Conservation (phyloP, 2,797 vertebrate species). For the Pseudochirops cupreus region DNA sequence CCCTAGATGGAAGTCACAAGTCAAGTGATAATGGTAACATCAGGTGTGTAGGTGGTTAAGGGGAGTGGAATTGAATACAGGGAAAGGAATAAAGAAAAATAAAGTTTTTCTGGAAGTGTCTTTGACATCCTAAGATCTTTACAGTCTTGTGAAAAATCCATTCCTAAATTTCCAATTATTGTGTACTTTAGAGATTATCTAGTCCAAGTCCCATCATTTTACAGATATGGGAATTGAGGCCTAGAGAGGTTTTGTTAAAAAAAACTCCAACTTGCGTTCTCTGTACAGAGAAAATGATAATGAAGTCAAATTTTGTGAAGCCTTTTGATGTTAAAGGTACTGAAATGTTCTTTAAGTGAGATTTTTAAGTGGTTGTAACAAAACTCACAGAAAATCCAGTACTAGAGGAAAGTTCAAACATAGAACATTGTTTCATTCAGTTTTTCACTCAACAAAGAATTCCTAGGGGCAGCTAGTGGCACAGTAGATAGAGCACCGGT, state of each 20-base stretch:
- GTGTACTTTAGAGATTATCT: background rate
- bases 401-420: background rate
- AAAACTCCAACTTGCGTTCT: background rate
- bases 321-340: slow-evolving; percentile 24
- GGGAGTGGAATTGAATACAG: slow-evolving; percentile 2
- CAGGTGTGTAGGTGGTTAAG: background rate
- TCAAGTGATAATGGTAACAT: slow-evolving; percentile 12
- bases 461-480: background rate
- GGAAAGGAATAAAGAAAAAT: slow-evolving; percentile 17
- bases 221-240: background rate
- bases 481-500: background rate
- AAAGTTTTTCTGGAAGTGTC: background rate
- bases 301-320: slow-evolving; percentile 21
- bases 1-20: background rate
- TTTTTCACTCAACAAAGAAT: background rate
- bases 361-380: background rate
- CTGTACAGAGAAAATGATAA: background rate
- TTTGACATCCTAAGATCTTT: slow-evolving; percentile 19
- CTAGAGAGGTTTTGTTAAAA: background rate
- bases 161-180: background rate
- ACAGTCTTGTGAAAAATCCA: background rate
- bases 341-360: background rate
- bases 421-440: background rate
- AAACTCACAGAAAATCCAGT: background rate
- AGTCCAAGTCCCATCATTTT: background rate